A percentile compares a stretch with the other conserved stretches of the same genome.
phyloP scores from a whole-genome alignment of 2,797 vertebrate species.

The Gephyroberyx darwinii region DNA sequence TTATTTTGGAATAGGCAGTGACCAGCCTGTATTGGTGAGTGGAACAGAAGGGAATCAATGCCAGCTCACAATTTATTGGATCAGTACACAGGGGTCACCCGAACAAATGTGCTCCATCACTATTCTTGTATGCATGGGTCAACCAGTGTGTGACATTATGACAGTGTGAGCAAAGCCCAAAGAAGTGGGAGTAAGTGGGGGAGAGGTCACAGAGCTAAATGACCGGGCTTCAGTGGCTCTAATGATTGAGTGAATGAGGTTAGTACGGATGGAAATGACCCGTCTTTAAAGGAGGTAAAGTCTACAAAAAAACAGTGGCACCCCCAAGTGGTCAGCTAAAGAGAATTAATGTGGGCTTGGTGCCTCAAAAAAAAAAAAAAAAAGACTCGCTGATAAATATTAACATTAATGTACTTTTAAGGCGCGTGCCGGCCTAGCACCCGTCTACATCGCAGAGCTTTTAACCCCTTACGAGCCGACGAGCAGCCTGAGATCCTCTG shows the following conservation, averaged over 20 bases:
- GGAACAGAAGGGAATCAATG: slow-evolving; percentile 70
- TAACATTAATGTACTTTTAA: not conserved
- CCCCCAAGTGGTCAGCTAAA: slow-evolving; percentile 65
- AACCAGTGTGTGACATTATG: slow-evolving; percentile 23
- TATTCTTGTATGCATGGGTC: slow-evolving; percentile 33
- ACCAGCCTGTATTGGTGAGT: slow-evolving; percentile 63
- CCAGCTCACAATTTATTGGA: slow-evolving; percentile 56
- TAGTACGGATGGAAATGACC: slow-evolving; percentile 45
- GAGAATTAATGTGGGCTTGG: slow-evolving; percentile 12
- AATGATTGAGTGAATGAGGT: slow-evolving; percentile 50
- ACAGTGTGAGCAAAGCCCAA: slow-evolving; percentile 26
- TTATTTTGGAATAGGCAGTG: slow-evolving; percentile 64
- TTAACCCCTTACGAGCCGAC: no score
- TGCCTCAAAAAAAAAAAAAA: not conserved
- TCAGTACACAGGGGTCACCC: slow-evolving; percentile 49
- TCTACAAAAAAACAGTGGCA: slow-evolving; percentile 50
- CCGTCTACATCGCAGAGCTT: no score
- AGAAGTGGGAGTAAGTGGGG: slow-evolving; percentile 31
- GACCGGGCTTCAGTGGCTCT: slow-evolving; percentile 36
- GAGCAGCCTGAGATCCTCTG: no score
- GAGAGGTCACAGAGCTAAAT: slow-evolving; percentile 49
- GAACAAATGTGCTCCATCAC: slow-evolving; percentile 57
- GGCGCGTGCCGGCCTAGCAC: no score
- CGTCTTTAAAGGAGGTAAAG: slow-evolving; percentile 22
- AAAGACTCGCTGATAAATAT: not conserved